phyloP scores from a whole-genome alignment of 92 coral and sea anemone species.

The Ricordea florida region DNA sequence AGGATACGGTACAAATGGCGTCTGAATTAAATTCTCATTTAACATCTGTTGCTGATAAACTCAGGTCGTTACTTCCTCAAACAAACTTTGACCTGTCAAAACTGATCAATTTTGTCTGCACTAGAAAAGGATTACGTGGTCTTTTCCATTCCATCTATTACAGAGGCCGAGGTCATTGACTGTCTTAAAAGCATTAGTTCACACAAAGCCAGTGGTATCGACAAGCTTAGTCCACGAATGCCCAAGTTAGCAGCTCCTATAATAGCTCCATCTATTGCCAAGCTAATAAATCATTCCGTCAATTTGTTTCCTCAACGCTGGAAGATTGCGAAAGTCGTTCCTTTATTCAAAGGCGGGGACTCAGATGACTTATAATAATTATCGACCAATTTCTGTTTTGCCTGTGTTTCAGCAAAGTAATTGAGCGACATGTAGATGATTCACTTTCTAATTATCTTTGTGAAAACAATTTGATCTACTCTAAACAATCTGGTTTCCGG shows the following conservation, averaged over 20 bases:
- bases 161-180: conserved; percentile 22
- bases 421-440: too few species aligned
- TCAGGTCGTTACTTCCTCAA: conserved; percentile 22
- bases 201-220: conserved; percentile 48
- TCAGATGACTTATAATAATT: too few species aligned
- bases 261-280: conserved; percentile 39
- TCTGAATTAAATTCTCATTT: conserved; percentile 40
- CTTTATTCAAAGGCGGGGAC: too few species aligned
- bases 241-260: conserved; percentile 53
- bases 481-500: too few species aligned
- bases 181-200: conserved; percentile 15
- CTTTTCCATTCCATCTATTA: conserved; percentile 53
- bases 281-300: conserved; percentile 23
- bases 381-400: too few species aligned
- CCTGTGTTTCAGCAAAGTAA: too few species aligned
- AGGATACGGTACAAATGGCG: too few species aligned
- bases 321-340: too few species aligned
- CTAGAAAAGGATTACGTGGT: conserved; percentile 25
- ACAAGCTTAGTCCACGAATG: conserved; percentile 50
- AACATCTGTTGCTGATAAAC: conserved; percentile 47
- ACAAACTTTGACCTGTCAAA: conserved; percentile 17
- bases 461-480: too few species aligned
- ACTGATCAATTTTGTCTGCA: conserved; percentile 41
- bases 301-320: too few species aligned
- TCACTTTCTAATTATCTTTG: too few species aligned